Evolutionary conservation across 1,140 invertebrate species (phyloP), one percentile per base, ranked within the genome.

Genomic region (Helicorthomorpha holstii): DNA sequence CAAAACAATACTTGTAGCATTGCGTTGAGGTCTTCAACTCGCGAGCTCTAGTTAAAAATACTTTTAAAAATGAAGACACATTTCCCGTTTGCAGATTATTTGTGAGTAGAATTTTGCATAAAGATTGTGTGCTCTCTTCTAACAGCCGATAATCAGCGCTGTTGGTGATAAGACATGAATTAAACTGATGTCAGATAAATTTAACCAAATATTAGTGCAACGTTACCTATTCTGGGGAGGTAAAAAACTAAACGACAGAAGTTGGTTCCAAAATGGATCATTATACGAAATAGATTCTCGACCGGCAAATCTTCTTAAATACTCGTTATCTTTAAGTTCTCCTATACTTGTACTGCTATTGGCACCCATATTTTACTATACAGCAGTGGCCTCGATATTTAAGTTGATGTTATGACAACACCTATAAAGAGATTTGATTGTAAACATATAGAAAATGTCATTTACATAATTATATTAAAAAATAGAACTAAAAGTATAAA

Each of bases 191-290:
- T n/a, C n/a, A n/a, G n/a, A n/a, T n/a, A n/a, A n/a, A n/a, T n/a
- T n/a, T n/a, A n/a, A n/a, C n/a, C n/a, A 41, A 41, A 25, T 46
- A 7, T 22, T 46, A 12, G 21, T 22, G 19, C 19, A 10, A 7
- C 4, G 4, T 46, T 74, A 88, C 76, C 77, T 77, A 52, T 78
- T 81, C 38, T 73, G 71, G 2, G 85, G 83, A 52, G 84, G 74
- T 44, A 77, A 76, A 56, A 95, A 83, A 59, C 91, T 87, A 59
- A 92, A 97, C 1, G 91, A 85, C 14, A 98, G 70, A 49, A 97
- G 75, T 56, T 82, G 79, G 64, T 89, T 89, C 93, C 93, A 98
- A 66, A 91, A 95, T 12, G 82, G 80, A 71, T 94, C 86, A 69
- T 91, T 89, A 23, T 78, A 73, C n/a, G 79, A 74, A 59, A 97